Percentiles rank a stretch among this genome's conserved stretches.
Conservation (phyloP, 2,888 invertebrate genomes). For the Chaetogeoica ovagalla region DNA sequence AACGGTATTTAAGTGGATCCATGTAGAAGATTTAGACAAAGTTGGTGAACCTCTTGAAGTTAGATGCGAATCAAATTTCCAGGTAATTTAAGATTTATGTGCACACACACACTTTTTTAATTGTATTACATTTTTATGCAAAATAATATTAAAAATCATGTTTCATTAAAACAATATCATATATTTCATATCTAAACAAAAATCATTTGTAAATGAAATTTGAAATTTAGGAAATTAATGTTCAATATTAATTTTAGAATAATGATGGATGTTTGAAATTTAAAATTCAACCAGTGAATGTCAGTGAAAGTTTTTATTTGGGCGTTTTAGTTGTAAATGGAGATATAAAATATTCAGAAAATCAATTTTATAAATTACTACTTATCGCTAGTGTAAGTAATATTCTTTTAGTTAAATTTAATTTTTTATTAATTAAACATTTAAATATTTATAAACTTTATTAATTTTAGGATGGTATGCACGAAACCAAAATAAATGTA, state of each 20-base stretch:
- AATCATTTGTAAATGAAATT: neutral
- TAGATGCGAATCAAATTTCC: conserved; percentile 65
- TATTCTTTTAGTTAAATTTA: neutral
- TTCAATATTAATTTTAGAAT: conserved; percentile 62
- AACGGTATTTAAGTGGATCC: conserved; percentile 72
- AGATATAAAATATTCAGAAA: conserved; percentile 75
- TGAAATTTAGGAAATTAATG: conserved; percentile 36
- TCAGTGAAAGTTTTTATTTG: conserved; percentile 64
- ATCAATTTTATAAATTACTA: conserved; percentile 76
- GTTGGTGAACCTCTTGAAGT: conserved; percentile 81
- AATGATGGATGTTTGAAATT: conserved; percentile 74
- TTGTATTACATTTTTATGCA: too few species aligned
- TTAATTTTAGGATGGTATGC: conserved; percentile 72
- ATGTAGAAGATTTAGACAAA: conserved; percentile 77
- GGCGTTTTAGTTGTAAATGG: conserved; percentile 74
- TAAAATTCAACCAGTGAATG: conserved; percentile 67
- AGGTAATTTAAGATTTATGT: conserved; percentile 58
- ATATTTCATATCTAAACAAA: neutral
- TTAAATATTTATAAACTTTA: conserved; percentile 54
- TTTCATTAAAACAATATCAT: neutral
- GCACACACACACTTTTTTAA: neutral
- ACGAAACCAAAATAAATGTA: conserved; percentile 73
- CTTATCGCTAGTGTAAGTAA: conserved; percentile 74
- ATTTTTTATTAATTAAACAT: conserved; percentile 10
- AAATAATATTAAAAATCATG: neutral